phyloP scores from a whole-genome alignment of 2,113 vertebrate genomes.

The Synchiropus splendidus region DNA sequence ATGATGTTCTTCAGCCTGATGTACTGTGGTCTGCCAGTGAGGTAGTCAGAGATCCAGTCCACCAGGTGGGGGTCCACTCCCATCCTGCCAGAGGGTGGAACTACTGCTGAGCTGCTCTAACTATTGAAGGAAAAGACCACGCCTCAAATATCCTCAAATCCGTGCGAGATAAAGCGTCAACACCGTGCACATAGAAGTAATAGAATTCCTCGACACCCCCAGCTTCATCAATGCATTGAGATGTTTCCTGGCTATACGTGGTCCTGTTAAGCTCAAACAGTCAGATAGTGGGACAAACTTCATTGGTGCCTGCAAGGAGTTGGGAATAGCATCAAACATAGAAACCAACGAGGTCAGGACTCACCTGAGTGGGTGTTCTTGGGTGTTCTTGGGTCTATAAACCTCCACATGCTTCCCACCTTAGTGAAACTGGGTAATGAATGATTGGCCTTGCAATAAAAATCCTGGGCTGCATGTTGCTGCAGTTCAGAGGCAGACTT shows the following conservation, averaged over 20 bases:
- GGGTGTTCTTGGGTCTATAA: background rate
- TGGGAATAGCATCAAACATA: background rate
- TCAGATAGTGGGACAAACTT: conserved; percentile 22
- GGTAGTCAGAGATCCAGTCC: too few relatives aligned
- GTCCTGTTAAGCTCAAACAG: background rate
- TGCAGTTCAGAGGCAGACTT: background rate
- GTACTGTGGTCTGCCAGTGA: too few relatives aligned
- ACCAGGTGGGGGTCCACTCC: too few relatives aligned
- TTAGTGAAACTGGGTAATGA: conserved; percentile 10
- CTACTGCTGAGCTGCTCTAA: too few relatives aligned
- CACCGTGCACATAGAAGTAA: conserved; percentile 22
- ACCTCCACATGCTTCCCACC: background rate
- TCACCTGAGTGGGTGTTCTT: conserved; percentile 6
- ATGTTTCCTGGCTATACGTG: conserved; percentile 2
- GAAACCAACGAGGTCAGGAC: background rate
- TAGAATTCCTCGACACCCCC: conserved; percentile 10
- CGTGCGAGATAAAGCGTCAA: too few relatives aligned
- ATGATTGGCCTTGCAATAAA: conserved; percentile 9
- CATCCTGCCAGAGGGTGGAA: too few relatives aligned
- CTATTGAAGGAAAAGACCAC: too few relatives aligned
- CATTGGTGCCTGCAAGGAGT: conserved; percentile 4
- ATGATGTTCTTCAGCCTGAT: too few relatives aligned
- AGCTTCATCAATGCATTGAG: conserved; percentile 21
- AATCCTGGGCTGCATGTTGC: background rate
- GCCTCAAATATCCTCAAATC: too few relatives aligned